Base-by-base conservation (phyloP, 1,140 invertebrate genomes). In the Aphaenogaster ashmeadi region DNA sequence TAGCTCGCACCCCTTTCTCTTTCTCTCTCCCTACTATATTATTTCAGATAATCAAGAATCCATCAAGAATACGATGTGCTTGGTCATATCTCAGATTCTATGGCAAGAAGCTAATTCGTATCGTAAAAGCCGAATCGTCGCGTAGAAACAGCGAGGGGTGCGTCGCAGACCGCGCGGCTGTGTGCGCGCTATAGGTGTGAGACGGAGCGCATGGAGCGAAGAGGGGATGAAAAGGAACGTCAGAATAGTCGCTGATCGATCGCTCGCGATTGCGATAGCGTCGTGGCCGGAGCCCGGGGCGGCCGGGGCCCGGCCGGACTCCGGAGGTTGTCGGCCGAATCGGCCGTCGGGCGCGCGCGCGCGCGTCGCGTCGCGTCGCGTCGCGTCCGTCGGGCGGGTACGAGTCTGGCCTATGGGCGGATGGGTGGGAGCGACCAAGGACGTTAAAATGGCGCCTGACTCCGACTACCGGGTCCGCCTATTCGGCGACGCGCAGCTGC, bases 391-490 rank as follows among this genome's bases (percentile, higher is more conserved):
- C 87, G 66, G 87, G 77, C 77, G 44, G 60, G 27, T 62, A 77
- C 90, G 58, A 81, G 38, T 83, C 81, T 77, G 58, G 50, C 89
- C 87, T 91, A 90, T 78, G 83, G 85, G 72, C 64, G 83, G 52
- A 4, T 72, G 9, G 5, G 7, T 60, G 77, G 89, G 87, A 79
- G 36, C 13, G 60, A 44, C 36, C 27, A 18, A 9, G 18, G 5
- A 33, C 8, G 87, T 62, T 41, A 91, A 91, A 91, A 91, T 91
- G 90, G 90, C 89, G 90, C 8, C 21, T 75, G 4, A 11, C 74
- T 44, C 78, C 79, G 74, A 11, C 74, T 38, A 85, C 15, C 13
- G 18, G 1, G 0, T 11, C 64, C 87, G 62, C 89, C 87, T 50
- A 38, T 44, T 18, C 33, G 15, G 0, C 15, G 50, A 11, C 47